Percentiles rank a stretch among this genome's conserved stretches.
phyloP scores from a whole-genome alignment of 2,888 invertebrate species.

The Melolontha melolontha region DNA sequence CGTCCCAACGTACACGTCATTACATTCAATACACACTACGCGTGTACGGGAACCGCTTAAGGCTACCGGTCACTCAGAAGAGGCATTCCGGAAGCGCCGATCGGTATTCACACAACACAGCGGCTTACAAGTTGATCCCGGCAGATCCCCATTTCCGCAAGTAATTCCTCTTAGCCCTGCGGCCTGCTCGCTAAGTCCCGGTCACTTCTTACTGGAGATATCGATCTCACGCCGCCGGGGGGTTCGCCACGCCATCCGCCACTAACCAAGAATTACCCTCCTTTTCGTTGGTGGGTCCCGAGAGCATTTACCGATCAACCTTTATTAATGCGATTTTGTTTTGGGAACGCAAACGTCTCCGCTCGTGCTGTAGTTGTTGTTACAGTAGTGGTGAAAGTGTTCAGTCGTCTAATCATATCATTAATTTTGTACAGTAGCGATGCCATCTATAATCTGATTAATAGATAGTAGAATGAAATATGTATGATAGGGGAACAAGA shows the following conservation, averaged over 20 bases:
- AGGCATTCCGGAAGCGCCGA: too few species aligned
- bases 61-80: too few species aligned
- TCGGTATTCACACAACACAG: constrained; percentile 55
- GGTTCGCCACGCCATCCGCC: constrained; percentile 30
- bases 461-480: too few species aligned
- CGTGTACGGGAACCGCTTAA: too few species aligned
- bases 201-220: constrained; percentile 58
- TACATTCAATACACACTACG: too few species aligned
- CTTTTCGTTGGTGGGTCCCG: constrained; percentile 9
- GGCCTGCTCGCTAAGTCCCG: constrained; percentile 57
- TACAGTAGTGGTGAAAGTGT: too few species aligned
- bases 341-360: not conserved
- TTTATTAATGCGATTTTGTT: constrained; percentile 28
- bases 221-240: constrained; percentile 55
- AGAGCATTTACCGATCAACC: constrained; percentile 11
- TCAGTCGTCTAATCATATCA: too few species aligned
- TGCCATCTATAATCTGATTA: too few species aligned
- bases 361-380: too few species aligned
- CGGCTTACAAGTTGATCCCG: constrained; percentile 62
- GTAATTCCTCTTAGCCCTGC: constrained; percentile 59
- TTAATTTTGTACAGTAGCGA: too few species aligned
- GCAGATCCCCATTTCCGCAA: constrained; percentile 62
- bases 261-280: constrained; percentile 8
- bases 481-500: too few species aligned
- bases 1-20: too few species aligned